A percentile compares a stretch with the other conserved stretches of the same genome.
phyloP scores from a whole-genome alignment of 64 coral and sea anemone species.

The Acropora tenuis region DNA sequence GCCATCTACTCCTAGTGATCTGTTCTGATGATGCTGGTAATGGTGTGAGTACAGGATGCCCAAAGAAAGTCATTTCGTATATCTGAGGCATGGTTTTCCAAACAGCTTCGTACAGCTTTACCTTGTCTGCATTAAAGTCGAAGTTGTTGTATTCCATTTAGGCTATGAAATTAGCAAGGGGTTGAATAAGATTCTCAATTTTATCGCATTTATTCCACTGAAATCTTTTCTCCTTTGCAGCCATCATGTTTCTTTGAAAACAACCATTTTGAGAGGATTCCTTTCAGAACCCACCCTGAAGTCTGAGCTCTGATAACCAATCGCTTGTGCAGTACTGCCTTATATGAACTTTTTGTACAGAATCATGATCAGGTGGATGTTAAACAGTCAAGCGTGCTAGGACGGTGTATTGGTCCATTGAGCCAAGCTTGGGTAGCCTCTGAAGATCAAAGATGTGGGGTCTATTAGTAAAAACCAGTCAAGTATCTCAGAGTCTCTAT shows the following conservation, averaged over 20 bases:
- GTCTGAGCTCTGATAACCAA: too few relatives aligned
- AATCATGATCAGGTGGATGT: too few relatives aligned
- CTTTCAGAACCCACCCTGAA: too few relatives aligned
- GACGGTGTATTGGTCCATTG: constrained; percentile 50
- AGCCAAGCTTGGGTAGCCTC: constrained; percentile 52
- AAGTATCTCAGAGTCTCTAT: constrained; percentile 34
- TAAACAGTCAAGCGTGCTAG: background rate
- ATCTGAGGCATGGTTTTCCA: constrained; percentile 30
- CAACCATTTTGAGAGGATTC: too few relatives aligned
- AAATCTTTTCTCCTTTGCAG: background rate
- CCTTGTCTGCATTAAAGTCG: constrained; percentile 57
- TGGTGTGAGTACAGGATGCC: background rate
- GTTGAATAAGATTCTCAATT: background rate
- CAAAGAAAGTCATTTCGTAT: constrained; percentile 38
- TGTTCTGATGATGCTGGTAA: background rate
- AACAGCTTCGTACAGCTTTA: constrained; percentile 41
- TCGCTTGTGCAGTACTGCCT: too few relatives aligned
- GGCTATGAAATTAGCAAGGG: constrained; percentile 15
- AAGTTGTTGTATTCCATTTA: constrained; percentile 47
- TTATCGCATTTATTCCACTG: constrained; percentile 14
- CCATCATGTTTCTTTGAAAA: constrained; percentile 23
- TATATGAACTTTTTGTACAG: too few relatives aligned
- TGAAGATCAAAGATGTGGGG: constrained; percentile 38
- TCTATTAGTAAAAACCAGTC: constrained; percentile 55
- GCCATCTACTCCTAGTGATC: constrained; percentile 3